Evolutionary conservation across 2,888 invertebrate genomes (phyloP).

Genomic region (Acrocyrtus sp.): DNA sequence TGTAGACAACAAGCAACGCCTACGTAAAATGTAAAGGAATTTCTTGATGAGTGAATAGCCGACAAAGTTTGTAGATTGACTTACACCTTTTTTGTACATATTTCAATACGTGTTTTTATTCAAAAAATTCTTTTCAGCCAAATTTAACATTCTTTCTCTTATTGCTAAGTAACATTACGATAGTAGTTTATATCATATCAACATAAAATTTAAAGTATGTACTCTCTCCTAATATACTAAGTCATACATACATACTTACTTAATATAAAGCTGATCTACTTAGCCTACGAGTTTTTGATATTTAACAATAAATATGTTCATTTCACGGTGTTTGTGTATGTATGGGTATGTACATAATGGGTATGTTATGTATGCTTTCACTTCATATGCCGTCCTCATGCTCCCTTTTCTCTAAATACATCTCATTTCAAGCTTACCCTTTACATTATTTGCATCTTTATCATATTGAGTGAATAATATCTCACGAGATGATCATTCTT

Average conservation of each 20-base stretch:
- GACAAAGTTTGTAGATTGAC: not conserved
- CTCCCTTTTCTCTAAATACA: not conserved
- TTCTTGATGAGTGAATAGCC: not conserved
- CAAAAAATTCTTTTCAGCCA: conserved; percentile 51
- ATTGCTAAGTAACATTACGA: conserved; percentile 14
- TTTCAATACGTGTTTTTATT: conserved; percentile 52
- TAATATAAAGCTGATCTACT: conserved; percentile 12
- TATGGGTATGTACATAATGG: not conserved
- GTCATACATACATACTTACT: not conserved
- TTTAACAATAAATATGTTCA: conserved; percentile 52
- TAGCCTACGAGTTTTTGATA: conserved; percentile 30
- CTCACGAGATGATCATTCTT: conserved; percentile 5
- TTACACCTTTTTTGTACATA: not conserved
- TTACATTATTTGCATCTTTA: conserved; percentile 27
- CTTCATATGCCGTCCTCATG: too few relatives aligned
- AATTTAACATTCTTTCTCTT: conserved; percentile 52
- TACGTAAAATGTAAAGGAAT: not conserved
- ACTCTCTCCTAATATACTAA: conserved; percentile 8
- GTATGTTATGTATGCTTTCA: too few relatives aligned
- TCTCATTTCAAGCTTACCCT: too few relatives aligned
- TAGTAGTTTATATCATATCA: conserved; percentile 21
- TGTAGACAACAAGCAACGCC: too few relatives aligned
- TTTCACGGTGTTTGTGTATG: conserved; percentile 20
- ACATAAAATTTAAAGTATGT: conserved; percentile 44
- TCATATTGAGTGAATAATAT: conserved; percentile 36